Conservation (phyloP, 2,113 vertebrate species). For the Myocastor coypus region DNA sequence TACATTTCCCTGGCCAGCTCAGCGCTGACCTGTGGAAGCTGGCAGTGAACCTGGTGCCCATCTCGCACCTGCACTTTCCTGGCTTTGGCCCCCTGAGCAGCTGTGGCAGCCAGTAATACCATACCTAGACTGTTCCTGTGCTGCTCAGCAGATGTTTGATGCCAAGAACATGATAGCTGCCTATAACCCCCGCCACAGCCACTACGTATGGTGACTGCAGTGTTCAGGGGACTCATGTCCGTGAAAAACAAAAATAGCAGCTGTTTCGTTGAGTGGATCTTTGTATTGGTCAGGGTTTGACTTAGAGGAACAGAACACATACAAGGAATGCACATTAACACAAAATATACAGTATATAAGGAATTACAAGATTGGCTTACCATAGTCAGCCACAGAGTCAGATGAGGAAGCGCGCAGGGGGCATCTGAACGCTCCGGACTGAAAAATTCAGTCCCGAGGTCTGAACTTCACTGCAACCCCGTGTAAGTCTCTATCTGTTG, state of each 20-base stretch:
- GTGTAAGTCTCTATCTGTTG: too few species aligned
- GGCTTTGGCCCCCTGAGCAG: slow-evolving; percentile 86
- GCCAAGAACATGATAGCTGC: slow-evolving; percentile 89
- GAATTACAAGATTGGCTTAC: too few species aligned
- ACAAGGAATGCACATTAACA: too few species aligned
- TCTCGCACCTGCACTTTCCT: slow-evolving; percentile 87
- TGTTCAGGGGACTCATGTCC: slow-evolving; percentile 87
- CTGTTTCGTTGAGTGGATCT: slow-evolving; percentile 85
- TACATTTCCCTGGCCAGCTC: slow-evolving; percentile 86
- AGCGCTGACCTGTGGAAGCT: slow-evolving; percentile 86
- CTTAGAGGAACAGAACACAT: too few species aligned
- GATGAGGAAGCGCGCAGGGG: too few species aligned
- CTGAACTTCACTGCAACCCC: too few species aligned
- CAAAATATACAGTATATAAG: too few species aligned
- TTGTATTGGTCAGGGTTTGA: too few species aligned
- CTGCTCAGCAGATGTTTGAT: slow-evolving; percentile 88
- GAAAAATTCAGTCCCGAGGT: too few species aligned
- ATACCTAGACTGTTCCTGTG: slow-evolving; percentile 83
- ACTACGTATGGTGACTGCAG: slow-evolving; percentile 85
- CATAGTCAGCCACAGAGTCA: too few species aligned
- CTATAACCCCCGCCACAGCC: slow-evolving; percentile 86
- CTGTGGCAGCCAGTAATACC: slow-evolving; percentile 87
- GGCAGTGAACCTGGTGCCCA: slow-evolving; percentile 88
- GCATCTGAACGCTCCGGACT: too few species aligned
- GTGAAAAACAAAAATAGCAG: slow-evolving; percentile 86